These are phyloP conservation scores for Calephelis perditalis DNA, from an alignment of 2,888 invertebrate species.

Conservation along the genomic window DNA sequence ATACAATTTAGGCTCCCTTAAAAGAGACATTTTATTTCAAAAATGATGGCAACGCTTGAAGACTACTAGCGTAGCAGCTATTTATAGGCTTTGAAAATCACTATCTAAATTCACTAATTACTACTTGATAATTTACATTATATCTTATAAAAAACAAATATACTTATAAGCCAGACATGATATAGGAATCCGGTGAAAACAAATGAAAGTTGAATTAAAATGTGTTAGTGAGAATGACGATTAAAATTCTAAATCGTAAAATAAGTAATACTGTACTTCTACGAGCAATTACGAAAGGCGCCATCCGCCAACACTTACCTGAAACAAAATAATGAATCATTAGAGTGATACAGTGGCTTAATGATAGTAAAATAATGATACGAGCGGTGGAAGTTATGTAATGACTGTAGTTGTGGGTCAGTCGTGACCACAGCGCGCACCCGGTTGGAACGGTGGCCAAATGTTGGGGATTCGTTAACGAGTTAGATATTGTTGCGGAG, in stretches of 20 bases:
- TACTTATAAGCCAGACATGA: no score
- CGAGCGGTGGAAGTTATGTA: constrained; percentile 26
- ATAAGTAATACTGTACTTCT: constrained; percentile 4
- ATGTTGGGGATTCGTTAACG: constrained; percentile 14
- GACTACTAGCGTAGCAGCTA: no score
- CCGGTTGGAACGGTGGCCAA: constrained; percentile 18
- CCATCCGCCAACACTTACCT: constrained; percentile 46
- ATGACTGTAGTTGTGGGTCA: constrained; percentile 28
- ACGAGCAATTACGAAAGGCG: constrained; percentile 5
- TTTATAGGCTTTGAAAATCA: no score
- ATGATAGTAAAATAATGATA: constrained; percentile 26
- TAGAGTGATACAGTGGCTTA: constrained; percentile 26
- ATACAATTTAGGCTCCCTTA: no score
- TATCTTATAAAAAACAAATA: no score
- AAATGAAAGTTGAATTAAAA: no score
- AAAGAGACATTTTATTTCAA: no score
- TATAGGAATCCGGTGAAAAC: no score
- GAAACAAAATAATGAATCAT: constrained; percentile 49
- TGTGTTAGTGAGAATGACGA: no score
- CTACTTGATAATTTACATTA: no score
- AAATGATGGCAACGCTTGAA: no score
- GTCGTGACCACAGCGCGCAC: constrained; percentile 25
- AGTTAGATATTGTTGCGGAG: constrained; percentile 1
- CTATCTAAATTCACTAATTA: no score
- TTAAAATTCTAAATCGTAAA: neutral